Evolutionary conservation across 2,888 invertebrate genomes (phyloP), one percentile per base, ranked within the genome.

Genomic region (Epirrhoe tristata): DNA sequence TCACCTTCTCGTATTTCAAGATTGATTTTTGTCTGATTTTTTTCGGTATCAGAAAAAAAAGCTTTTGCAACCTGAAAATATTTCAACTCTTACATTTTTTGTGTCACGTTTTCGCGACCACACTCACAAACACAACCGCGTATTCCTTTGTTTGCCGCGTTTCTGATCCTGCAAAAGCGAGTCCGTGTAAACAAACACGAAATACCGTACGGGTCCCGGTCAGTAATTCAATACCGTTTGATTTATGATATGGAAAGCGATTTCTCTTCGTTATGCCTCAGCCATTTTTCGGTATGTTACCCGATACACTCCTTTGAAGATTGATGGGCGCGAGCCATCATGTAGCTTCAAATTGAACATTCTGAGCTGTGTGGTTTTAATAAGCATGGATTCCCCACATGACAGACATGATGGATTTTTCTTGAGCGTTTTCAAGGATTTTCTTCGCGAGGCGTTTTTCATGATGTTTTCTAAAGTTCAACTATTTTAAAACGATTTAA

Each of bases 231-330:
- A 88, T 86, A 85, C 80, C 77, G 72, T 81, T 84, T 89, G 89
- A 89, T 90, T 90, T 87, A 89, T 88, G 81, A 82, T 78, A 84
- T 81, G 81, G 79, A 80, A 77, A 84, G 71, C 83, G 77, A 90
- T 90, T 86, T 82, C 81, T 89, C 90, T 86, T 89, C 85, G 89
- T 88, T 87, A 87, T 73, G 77, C 78, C 77, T 77, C 77, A 79
- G 73, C 76, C 74, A 84, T 89, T 89, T 87, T 88, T 88, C 85
- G 81, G 83, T 80, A 77, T 82, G 82, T 84, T 82, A 80, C 80
- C 74, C 81, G 79, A 84, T 64, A 64, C 58, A 58, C 55, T 54
- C 62, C 51, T 51, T 16, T 59, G 36, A 61, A 68, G 67, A 68
- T 68, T 61, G 68, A 68, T 64, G 61, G 50, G 31, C 32, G 8